These are phyloP conservation scores for Halcyon senegalensis DNA, from an alignment of 2,113 vertebrate genomes.

Conservation along the genomic window DNA sequence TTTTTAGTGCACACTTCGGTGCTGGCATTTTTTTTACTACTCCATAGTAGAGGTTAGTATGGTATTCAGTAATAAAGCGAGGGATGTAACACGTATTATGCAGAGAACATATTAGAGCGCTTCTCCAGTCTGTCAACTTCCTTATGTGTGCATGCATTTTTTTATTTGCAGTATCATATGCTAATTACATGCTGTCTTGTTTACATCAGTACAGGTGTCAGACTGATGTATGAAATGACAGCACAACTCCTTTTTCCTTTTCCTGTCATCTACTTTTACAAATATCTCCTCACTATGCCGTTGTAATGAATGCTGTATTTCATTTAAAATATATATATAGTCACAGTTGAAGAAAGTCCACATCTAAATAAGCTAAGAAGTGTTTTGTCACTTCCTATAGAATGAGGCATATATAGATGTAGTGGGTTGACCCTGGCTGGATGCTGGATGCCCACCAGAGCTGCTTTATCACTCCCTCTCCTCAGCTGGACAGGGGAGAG, in stretches of 20 bases:
- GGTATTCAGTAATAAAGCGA: background rate
- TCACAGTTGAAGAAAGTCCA: background rate
- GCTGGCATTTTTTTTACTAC: background rate
- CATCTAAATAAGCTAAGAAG: background rate
- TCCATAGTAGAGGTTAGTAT: background rate
- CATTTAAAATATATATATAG: background rate
- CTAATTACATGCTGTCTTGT: background rate
- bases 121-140: background rate
- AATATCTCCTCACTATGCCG: background rate
- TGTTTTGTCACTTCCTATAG: background rate
- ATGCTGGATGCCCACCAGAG: background rate
- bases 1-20: background rate
- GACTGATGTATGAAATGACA: background rate
- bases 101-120: background rate
- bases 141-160: background rate
- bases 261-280: background rate
- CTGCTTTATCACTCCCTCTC: background rate
- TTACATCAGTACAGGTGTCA: background rate
- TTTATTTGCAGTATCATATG: background rate
- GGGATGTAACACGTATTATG: background rate
- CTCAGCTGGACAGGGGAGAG: background rate
- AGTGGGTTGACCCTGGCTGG: background rate
- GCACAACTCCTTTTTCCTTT: background rate
- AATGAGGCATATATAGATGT: background rate
- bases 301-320: background rate